phyloP scores from a whole-genome alignment of 2,113 vertebrate species.

The Corvus cornix region DNA sequence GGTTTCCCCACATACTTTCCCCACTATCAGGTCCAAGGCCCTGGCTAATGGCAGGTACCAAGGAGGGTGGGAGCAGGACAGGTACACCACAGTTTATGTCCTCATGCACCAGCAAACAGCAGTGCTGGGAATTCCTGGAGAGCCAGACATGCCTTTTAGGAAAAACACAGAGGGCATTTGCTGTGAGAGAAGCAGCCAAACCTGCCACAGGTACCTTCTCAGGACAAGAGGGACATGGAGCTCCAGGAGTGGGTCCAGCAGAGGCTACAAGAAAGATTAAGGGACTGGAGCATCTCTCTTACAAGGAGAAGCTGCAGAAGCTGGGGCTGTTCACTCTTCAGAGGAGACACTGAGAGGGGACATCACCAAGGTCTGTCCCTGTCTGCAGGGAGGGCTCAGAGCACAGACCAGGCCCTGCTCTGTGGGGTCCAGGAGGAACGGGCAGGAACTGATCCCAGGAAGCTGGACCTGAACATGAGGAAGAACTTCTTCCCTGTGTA shows the following conservation, averaged over 20 bases:
- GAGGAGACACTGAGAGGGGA: neutral
- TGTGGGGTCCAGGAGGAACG: accelerated
- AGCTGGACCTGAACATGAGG: neutral
- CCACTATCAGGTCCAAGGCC: accelerated
- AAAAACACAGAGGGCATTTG: neutral
- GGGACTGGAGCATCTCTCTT: neutral
- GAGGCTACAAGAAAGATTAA: neutral
- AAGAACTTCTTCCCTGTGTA: neutral
- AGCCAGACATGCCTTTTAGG: neutral
- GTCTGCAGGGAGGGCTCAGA: neutral
- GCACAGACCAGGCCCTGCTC: neutral
- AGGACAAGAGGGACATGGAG: neutral
- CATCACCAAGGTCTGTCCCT: too few relatives aligned
- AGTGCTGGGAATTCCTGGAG: neutral
- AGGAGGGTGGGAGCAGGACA: neutral
- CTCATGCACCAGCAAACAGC: neutral
- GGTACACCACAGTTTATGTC: neutral
- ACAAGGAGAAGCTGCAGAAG: neutral
- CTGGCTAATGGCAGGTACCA: accelerated
- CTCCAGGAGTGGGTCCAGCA: neutral
- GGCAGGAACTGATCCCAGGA: neutral
- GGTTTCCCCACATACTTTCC: neutral
- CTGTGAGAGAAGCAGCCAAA: neutral
- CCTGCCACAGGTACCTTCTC: accelerated
- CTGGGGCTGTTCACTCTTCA: neutral